phyloP scores from a whole-genome alignment of 2,888 invertebrate genomes.

The Drosophila yooni region DNA sequence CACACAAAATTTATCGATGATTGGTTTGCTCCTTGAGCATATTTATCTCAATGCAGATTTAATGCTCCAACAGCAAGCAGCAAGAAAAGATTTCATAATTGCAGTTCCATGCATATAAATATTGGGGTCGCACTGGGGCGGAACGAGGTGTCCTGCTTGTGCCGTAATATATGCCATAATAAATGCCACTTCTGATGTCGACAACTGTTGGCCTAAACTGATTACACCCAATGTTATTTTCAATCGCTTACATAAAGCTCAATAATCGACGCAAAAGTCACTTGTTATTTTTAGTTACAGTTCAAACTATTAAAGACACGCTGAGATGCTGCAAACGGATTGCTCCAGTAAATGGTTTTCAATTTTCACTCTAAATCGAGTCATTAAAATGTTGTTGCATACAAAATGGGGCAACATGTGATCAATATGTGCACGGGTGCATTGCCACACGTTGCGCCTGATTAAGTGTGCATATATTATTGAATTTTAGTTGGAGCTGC shows the following conservation, averaged over 20 bases:
- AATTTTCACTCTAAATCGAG: conserved; percentile 14
- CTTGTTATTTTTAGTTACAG: background rate
- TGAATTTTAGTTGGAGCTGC: conserved; percentile 58
- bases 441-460: conserved; percentile 30
- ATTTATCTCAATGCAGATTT: conserved; percentile 70
- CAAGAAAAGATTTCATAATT: conserved; percentile 43
- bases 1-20: conserved; percentile 71
- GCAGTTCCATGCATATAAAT: conserved; percentile 58
- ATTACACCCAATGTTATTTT: background rate
- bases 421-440: conserved; percentile 1
- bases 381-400: conserved; percentile 57
- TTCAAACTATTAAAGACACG: background rate
- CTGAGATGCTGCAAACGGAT: conserved; percentile 6
- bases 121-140: conserved; percentile 10
- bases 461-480: conserved; percentile 67
- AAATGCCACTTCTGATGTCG: conserved; percentile 30
- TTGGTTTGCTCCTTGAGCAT: conserved; percentile 67
- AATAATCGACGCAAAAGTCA: background rate
- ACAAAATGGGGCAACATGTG: conserved; percentile 1
- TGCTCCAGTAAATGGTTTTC: conserved; percentile 55
- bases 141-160: background rate
- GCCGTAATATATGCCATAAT: conserved; percentile 54
- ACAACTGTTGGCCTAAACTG: conserved; percentile 8
- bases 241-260: background rate
- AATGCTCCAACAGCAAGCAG: conserved; percentile 12